Evolutionary conservation across 2,113 vertebrate species (phyloP).

Genomic region (Pampusana beccarii): DNA sequence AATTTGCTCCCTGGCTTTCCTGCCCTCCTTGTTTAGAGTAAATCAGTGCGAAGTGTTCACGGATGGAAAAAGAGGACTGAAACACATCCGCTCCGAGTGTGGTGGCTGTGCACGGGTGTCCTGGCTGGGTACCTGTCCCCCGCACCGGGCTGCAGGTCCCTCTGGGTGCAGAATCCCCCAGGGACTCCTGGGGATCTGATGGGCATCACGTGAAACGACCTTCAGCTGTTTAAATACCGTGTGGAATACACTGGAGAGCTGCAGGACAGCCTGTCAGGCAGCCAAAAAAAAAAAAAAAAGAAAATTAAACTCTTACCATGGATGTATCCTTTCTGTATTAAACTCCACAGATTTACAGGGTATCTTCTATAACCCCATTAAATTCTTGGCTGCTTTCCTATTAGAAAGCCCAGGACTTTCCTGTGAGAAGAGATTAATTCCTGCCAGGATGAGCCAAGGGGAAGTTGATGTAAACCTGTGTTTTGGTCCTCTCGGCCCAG

Average conservation of each 20-base stretch:
- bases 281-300: not conserved
- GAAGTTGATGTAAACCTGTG: fast-evolving
- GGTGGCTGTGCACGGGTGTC: no score
- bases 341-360: not conserved
- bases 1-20: not conserved
- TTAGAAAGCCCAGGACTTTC: not conserved
- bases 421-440: not conserved
- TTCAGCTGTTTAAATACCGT: no score
- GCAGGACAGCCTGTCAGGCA: not conserved
- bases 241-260: not conserved
- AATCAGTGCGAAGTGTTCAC: no score
- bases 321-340: not conserved
- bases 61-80: no score
- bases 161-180: no score
- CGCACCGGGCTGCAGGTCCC: no score
- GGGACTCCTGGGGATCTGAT: no score
- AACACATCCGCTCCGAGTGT: no score
- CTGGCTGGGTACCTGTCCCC: no score
- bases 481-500: not conserved
- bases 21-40: not conserved
- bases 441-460: not conserved
- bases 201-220: no score
- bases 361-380: not conserved
- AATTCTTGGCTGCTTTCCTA: not conserved
- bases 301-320: fast-evolving